A percentile compares a stretch with the other conserved stretches of the same genome.
Conservation (phyloP, 2,113 vertebrate genomes). For the Arvicanthis niloticus region DNA sequence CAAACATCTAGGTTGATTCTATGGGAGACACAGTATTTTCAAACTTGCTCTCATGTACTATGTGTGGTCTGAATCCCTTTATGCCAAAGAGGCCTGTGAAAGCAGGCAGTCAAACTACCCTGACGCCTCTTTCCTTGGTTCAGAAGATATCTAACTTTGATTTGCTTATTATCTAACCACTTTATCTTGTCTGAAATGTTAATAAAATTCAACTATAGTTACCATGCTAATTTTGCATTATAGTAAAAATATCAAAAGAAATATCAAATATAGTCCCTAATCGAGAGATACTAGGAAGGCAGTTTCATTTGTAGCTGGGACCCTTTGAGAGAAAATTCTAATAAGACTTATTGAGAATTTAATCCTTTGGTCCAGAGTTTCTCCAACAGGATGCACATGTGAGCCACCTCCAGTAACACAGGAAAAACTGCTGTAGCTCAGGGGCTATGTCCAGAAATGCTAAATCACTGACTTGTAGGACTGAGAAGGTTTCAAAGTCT, state of each 20-base stretch:
- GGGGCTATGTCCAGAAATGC: background rate
- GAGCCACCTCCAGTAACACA: background rate
- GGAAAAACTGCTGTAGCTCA: background rate
- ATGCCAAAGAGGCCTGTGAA: background rate
- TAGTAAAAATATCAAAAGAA: constrained; percentile 22
- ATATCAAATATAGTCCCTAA: constrained; percentile 18
- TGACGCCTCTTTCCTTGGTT: background rate
- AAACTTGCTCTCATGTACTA: background rate
- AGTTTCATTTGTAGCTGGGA: background rate
- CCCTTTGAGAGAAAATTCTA: background rate
- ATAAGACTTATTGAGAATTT: background rate
- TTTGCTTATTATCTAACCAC: background rate
- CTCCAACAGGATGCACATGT: background rate
- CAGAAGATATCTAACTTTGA: background rate
- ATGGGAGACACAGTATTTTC: background rate
- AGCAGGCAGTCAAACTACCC: background rate
- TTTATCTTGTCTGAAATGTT: background rate
- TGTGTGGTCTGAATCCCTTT: background rate
- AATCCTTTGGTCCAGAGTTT: background rate
- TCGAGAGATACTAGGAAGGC: background rate
- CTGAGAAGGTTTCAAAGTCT: background rate
- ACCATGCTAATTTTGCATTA: background rate
- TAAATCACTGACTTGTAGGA: background rate
- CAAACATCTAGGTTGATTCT: background rate
- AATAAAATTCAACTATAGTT: background rate